These are phyloP conservation scores for Ochropleura leucogaster DNA, from an alignment of 2,888 invertebrate genomes.

Conservation along the genomic window DNA sequence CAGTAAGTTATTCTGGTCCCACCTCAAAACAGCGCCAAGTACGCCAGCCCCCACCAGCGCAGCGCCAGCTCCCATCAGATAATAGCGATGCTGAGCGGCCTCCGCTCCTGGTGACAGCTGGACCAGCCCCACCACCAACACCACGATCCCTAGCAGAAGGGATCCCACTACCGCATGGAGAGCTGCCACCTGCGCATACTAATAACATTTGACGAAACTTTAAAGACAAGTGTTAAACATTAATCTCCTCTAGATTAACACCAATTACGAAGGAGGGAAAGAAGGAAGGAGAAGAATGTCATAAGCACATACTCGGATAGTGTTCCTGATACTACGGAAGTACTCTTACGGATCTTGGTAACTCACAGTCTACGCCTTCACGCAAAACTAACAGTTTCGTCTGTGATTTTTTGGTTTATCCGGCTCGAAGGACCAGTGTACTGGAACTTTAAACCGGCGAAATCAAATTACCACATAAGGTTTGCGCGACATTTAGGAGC, in stretches of 20 bases:
- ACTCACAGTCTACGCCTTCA: background rate
- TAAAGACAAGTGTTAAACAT: slow-evolving; percentile 57
- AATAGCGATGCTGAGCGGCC: slow-evolving; percentile 93
- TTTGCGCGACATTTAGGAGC: background rate
- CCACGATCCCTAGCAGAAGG: slow-evolving; percentile 93
- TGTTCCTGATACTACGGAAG: slow-evolving; percentile 38
- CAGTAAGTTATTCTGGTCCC: slow-evolving; percentile 61
- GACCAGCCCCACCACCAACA: slow-evolving; percentile 94
- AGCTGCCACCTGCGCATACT: slow-evolving; percentile 91
- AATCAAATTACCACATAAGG: background rate
- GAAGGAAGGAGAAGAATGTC: slow-evolving; percentile 55
- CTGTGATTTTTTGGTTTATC: background rate
- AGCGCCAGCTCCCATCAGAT: slow-evolving; percentile 92
- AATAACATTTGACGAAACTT: slow-evolving; percentile 59
- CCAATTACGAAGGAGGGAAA: slow-evolving; percentile 48
- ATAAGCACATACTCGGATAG: slow-evolving; percentile 25
- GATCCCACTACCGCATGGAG: slow-evolving; percentile 94
- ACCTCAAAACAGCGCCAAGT: slow-evolving; percentile 92
- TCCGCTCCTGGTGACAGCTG: slow-evolving; percentile 94
- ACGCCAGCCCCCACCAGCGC: slow-evolving; percentile 92
- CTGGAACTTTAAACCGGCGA: background rate
- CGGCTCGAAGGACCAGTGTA: background rate
- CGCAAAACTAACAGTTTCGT: background rate
- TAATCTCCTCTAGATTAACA: slow-evolving; percentile 60
- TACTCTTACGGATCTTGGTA: slow-evolving; percentile 38